Evolutionary conservation across 2,797 vertebrate species (phyloP).

Genomic region (Podarcis lilfordi): DNA sequence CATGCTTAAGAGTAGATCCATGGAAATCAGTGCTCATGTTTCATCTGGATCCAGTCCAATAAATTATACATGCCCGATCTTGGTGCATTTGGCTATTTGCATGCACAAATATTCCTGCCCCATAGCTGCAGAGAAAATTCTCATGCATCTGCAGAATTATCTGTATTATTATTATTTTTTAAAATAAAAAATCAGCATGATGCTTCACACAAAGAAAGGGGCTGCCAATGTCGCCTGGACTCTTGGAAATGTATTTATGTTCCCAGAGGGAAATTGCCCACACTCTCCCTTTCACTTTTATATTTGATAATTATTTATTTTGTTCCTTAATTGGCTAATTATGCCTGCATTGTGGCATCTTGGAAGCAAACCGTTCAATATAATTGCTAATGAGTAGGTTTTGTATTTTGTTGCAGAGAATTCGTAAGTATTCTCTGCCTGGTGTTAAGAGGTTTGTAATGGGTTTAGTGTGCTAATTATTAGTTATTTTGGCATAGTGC

Average conservation of each 20-base stretch:
- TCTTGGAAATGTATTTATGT: constrained; percentile 30
- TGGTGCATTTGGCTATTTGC: background rate
- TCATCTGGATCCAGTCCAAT: background rate
- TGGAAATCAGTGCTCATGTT: background rate
- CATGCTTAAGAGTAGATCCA: background rate
- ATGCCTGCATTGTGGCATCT: constrained; percentile 1
- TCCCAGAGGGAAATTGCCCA: background rate
- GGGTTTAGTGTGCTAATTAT: constrained; percentile 20
- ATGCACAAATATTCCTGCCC: background rate
- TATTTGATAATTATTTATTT: constrained; percentile 26
- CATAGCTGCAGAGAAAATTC: background rate
- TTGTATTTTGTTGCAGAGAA: constrained; percentile 13
- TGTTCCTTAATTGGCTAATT: constrained; percentile 47
- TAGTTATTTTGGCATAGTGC: constrained; percentile 33
- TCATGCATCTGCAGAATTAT: background rate
- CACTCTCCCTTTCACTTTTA: constrained; percentile 24
- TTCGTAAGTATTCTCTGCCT: constrained; percentile 21
- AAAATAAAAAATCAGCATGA: background rate
- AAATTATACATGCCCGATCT: background rate
- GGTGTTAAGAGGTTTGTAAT: constrained; percentile 10
- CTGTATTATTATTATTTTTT: background rate
- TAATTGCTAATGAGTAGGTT: constrained; percentile 46
- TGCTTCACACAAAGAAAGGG: constrained; percentile 4
- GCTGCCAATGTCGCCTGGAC: background rate
- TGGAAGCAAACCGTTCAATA: constrained; percentile 39